Evolutionary conservation across 2,888 invertebrate genomes (phyloP), one percentile per base, ranked within the genome.

Genomic region (Choristoneura rosaceana): DNA sequence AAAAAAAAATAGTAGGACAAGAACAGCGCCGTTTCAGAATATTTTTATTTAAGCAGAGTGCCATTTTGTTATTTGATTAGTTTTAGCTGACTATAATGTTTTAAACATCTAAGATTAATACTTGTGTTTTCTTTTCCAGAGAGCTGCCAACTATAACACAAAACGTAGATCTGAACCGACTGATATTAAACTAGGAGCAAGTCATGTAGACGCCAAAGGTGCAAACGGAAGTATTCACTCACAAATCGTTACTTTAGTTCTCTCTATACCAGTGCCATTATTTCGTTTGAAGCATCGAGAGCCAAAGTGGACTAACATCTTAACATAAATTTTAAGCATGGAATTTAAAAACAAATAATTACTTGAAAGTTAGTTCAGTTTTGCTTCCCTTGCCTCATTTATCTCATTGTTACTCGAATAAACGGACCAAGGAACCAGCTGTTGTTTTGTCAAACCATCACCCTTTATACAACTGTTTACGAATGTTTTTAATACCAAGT

Each of bases 81-180:
- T 25, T 25, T 25, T 25, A 25, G 25, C 25, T 25, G 25, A 25
- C 34, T 34, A 34, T 3, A 34, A 34, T 38, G 5, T 38, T 38
- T 38, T 38, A 38, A 38, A 38, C 7, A 5, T 38, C 25, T 25
- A 2, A 38, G 0, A 38, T 34, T 43, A 12, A 43, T 12, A 12
- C 12, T 43, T 3, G 12, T 43, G 0, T 12, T 43, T 66, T 81
- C 76, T 78, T 71, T 91, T 87, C 71, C 91, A 93, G 93, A 93
- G 77, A 91, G 90, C 85, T 90, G 89, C 81, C 89, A 91, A 80
- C 91, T 92, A 89, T 92, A 91, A 86, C 47, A 55, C 47, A 50
- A 73, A 68, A 14, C 38, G 41, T 68, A 58, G 41, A 68, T 58
- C 50, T 58, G 25, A 43, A 15, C 41, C 34, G 55, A 15, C 41